Conservation (phyloP, 2,797 vertebrate species). For the Hyperoplus lanceolatus region DNA sequence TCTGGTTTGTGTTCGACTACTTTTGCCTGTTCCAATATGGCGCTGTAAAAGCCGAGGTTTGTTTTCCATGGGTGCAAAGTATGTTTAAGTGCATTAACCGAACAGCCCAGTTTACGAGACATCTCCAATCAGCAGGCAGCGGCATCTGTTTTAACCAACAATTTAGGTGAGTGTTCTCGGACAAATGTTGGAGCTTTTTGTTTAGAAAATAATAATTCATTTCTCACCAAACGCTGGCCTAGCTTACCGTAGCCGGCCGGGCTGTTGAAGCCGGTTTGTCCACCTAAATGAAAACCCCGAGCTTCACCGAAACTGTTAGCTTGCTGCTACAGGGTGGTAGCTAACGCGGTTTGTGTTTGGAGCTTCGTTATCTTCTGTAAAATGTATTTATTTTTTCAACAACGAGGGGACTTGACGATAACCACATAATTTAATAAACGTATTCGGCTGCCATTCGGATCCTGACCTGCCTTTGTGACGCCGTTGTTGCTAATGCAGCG, state of each 20-base stretch:
- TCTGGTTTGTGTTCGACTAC: slow-evolving; percentile 44
- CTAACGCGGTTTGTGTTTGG: not conserved
- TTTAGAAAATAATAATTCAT: not conserved
- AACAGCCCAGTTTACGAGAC: slow-evolving; percentile 65
- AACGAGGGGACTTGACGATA: not conserved
- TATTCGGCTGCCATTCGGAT: accelerated
- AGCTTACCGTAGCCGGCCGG: slow-evolving; percentile 20
- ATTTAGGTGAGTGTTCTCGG: slow-evolving; percentile 70
- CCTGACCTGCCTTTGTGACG: not conserved
- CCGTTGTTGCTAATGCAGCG: slow-evolving; percentile 3
- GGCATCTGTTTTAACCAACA: slow-evolving; percentile 34
- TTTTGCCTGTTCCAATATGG: slow-evolving; percentile 78
- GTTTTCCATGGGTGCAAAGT: slow-evolving; percentile 78
- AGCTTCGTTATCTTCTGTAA: accelerated
- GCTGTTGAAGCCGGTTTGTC: slow-evolving; percentile 55
- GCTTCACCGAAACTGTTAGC: slow-evolving; percentile 38
- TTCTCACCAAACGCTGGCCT: not conserved
- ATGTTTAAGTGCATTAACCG: slow-evolving; percentile 85
- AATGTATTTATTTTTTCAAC: not conserved
- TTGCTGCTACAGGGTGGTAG: slow-evolving; percentile 20
- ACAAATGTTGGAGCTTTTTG: not conserved
- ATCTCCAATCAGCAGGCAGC: slow-evolving; percentile 53
- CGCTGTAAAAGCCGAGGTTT: slow-evolving; percentile 74
- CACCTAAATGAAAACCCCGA: slow-evolving; percentile 26
- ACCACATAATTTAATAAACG: accelerated